Evolutionary conservation across 2,113 vertebrate genomes (phyloP), one percentile per base, ranked within the genome.

Genomic region (Spea multiplicata): DNA sequence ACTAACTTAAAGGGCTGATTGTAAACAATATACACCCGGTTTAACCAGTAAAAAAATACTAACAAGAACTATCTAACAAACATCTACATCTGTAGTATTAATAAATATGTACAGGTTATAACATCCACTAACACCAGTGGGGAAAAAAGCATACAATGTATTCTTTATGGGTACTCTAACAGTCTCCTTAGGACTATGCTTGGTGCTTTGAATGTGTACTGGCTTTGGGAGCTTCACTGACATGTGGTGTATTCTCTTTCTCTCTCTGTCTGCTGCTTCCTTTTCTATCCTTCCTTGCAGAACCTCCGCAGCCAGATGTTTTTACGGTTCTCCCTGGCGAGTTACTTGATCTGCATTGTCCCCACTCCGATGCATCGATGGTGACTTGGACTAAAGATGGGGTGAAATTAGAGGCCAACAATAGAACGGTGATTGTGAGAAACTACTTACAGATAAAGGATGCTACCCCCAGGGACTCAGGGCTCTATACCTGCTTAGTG

Each of bases 371-470:
- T 85, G 93, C 91, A 87, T 89, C 91, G 87, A 87, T 87, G 91
- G 94, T 98, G 94, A 93, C 91, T 92, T 99, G 97, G 97, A 98
- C 95, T 93, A 99, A 99, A 91, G 96, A 98, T 73, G 96, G 96
- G 93, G 91, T 93, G 86, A 93, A 92, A 83, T 90, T 98, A 92
- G 94, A 94, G 88, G 88, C 91, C 9, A 91, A 92, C 94, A 99
- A 98, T 95, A 96, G 96, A 89, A 98, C 96, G 86, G 87, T 97
- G 86, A 94, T 98, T 91, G 93, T 94, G 89, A 95, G 94, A 88
- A 94, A 96, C 82, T 93, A 93, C 90, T 94, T 98, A 85, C 95
- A 96, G 89, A 96, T 99, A 91, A 94, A 94, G 89, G 96, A 97
- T 82, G 91, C 96, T 89, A 91, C 93, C 67, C 85, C 94, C 88